Evolutionary conservation across 2,113 vertebrate genomes (phyloP), one percentile per base, ranked within the genome.

Genomic region (Sisor rabdophorus): DNA sequence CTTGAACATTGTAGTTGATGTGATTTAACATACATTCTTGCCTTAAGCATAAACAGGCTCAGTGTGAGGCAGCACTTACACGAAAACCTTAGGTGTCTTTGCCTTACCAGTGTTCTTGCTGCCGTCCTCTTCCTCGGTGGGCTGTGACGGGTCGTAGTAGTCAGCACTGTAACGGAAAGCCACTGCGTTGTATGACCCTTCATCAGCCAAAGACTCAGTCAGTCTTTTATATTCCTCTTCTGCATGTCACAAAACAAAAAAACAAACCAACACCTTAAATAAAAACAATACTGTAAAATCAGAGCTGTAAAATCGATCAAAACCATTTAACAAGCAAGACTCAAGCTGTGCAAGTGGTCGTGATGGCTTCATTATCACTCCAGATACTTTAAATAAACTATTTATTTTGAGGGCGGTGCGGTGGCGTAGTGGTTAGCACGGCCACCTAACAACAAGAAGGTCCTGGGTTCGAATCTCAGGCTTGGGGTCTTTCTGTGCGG

Each of bases 211-310:
- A 16, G 96, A 96, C 86, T 98, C 96, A 54, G 95, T 98, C 87
- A 99, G 87, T 68, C 97, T 93, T 86, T 97, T 99, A 86, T 99
- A 99, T 91, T 99, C 97, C 88, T 99, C 97, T 93, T 98, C 97
- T 99, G 95, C 77, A 92, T 89, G 8, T 47, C 44, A 77, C 16
- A 78, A 13, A 78, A 67, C 48, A 71, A 12, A 22, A 28, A 26
- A 70, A 2, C 19, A 52, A 56, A 7, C 36, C 9, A 61, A 53
- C 3, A 36, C 12, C 0, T 22, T 6, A 48, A 55, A 47, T 47
- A 19, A 22, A 53, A 0, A 71, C 16, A 50, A 26, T 1, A 69
- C 9, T 17, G 32, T 36, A 26, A 26, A 48, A 50, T 1, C 26
- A 50, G 13, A 52, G 19, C 32, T 6, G 30, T 19, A 40, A 36